These are phyloP conservation scores for Heteromyza rotundicornis DNA, from an alignment of 2,888 invertebrate species.

Conservation along the genomic window DNA sequence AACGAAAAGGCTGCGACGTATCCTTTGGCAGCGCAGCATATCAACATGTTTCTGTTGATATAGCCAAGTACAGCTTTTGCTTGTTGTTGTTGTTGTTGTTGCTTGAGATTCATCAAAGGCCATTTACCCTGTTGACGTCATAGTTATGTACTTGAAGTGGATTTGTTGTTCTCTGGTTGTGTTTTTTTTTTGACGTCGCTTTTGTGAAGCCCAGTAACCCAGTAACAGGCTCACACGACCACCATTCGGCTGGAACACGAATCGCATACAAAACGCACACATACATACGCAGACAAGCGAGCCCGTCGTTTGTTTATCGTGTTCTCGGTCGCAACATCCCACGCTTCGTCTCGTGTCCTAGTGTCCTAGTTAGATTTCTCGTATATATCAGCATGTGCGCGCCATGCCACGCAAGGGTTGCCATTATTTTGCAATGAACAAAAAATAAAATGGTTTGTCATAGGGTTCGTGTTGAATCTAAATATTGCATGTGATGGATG, in stretches of 20 bases:
- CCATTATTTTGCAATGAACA: too few relatives aligned
- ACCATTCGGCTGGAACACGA: slow-evolving; percentile 1
- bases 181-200: slow-evolving; percentile 5
- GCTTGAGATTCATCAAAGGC: slow-evolving; percentile 10
- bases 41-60: slow-evolving; percentile 19
- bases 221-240: slow-evolving; percentile 19
- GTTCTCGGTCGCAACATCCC: not conserved
- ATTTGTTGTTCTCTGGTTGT: not conserved
- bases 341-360: slow-evolving; percentile 21
- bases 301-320: not conserved
- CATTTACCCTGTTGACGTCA: slow-evolving; percentile 23
- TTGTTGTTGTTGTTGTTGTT: slow-evolving; percentile 8
- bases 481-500: too few relatives aligned
- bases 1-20: too few relatives aligned
- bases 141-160: slow-evolving; percentile 5
- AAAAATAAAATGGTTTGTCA: too few relatives aligned
- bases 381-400: too few relatives aligned
- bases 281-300: too few relatives aligned
- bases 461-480: too few relatives aligned
- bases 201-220: slow-evolving; percentile 26
- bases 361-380: slow-evolving; percentile 12
- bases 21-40: not conserved
- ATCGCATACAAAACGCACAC: too few relatives aligned
- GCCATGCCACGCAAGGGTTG: too few relatives aligned
- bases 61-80: not conserved